Evolutionary conservation across 92 coral and sea anemone genomes (phyloP), one percentile per base, ranked within the genome.

Genomic region (Palythoa grandiflora): DNA sequence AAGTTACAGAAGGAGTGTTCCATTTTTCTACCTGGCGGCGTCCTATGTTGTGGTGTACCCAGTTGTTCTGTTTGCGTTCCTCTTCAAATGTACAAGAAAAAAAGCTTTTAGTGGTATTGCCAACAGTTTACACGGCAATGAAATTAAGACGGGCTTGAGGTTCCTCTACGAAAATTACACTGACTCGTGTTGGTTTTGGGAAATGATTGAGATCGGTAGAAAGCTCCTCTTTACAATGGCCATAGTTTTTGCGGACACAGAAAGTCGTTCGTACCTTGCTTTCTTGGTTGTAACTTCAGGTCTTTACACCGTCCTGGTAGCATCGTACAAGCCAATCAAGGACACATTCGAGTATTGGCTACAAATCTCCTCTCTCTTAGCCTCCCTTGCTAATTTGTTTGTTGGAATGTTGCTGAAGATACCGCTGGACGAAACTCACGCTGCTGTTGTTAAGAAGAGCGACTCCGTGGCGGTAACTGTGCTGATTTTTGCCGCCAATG

Each of bases 281-380:
- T 75, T 84, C 50, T 87, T 91, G 16, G 89, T 91, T 6, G 73
- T 92, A 14, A 55, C 89, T 9, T 89, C 92, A 54, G 94, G 92
- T 37, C 77, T 85, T 63, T 92, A 89, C 73, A 53, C 92, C 54
- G 87, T 91, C 35, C 68, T 91, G 65, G 88, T 91, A 70, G 87
- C 92, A 37, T 80, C 80, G 73, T 91, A 54, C 78, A 88, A 91
- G 71, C 94, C 94, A 60, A 84, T 91, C 84, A 47, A 86, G 40
- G 90, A 92, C 87, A 60, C 51, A 53, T 85, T 92, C 77, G 94
- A 92, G 68, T 91, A 92, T 61, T 92, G 92, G 94, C 78, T 92
- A 55, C 92, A 92, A 54, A 77, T 92, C 20, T 65, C 79, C 44
- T 89, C 94, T 59, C 86, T 89, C 15, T 16, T 89, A 50, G 94